These are phyloP conservation scores for Littorina saxatilis DNA, from an alignment of 1,140 invertebrate genomes.

Conservation along the genomic window DNA sequence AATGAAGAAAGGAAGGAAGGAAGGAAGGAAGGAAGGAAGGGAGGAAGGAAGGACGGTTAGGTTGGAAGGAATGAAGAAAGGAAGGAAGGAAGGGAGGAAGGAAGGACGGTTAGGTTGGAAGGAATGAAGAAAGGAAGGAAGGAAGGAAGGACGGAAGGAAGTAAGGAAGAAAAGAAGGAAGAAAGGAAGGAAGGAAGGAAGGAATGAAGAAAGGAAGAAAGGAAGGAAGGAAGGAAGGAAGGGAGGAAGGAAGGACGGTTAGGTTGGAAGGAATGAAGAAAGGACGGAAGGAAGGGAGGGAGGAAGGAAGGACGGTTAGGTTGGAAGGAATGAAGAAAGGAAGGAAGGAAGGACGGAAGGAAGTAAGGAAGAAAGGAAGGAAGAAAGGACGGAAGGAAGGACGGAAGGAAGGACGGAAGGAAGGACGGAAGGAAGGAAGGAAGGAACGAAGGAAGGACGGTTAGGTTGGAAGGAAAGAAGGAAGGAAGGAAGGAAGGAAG, in stretches of 20 bases:
- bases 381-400: not conserved
- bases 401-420: conserved; percentile 11
- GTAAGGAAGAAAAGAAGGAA: conserved; percentile 28
- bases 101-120: no score
- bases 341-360: not conserved
- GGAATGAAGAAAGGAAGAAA: conserved; percentile 32
- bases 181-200: conserved; percentile 19
- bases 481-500: not conserved
- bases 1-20: no score
- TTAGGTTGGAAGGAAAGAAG: not conserved
- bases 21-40: no score
- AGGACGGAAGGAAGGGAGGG: no score
- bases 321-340: not conserved
- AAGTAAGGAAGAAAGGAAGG: not conserved
- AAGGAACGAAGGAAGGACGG: conserved; percentile 6
- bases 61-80: no score
- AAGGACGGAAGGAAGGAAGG: conserved; percentile 8
- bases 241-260: conserved; percentile 3
- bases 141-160: conserved; percentile 9
- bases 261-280: no score
- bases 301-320: no score
- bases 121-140: no score
- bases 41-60: no score
- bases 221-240: conserved; percentile 31
- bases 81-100: no score